Evolutionary conservation across 2,113 vertebrate species (phyloP), one percentile per base, ranked within the genome.

Genomic region (Chaenogobius annularis): DNA sequence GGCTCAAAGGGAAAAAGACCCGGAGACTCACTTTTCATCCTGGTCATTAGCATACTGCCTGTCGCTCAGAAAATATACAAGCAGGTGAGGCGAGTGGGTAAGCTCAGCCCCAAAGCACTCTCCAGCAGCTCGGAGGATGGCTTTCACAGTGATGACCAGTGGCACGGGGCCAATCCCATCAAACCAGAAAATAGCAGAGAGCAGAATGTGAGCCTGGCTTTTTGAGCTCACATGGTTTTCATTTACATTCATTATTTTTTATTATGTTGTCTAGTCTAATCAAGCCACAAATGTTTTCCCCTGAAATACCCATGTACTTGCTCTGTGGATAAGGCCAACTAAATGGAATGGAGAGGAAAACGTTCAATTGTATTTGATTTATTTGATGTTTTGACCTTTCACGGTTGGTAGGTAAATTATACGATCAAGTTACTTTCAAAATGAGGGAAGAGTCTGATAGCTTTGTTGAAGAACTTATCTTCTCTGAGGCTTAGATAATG

Each of bases 101-200:
- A 78, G 85, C 82, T 90, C 72, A 83, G 84, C 14, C 77, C 80
- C 74, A 73, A 70, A 88, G 82, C 61, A 0, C 74, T 62, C 70
- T 89, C 85, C 81, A 76, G 85, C 69, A 10, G 26, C 69, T 75
- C 80, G 77, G 78, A n/a, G 83, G 90, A 85, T 68, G 68, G 85
- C 83, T 89, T 87, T 85, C 78, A 76, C 68, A 47, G 59, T 74
- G 80, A 85, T 89, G 90, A 82, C 87, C 84, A 83, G 37, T 87
- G 86, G 85, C 81, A 78, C 26, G 5, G 61, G 87, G 89, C 83
- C 83, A 89, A 88, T 87, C 79, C 75, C 80, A 83, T 87, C 84
- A 86, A 82, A 83, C 74, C 71, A 40, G 12, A 84, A 86, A 88
- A 90, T 84, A 85, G 74, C 85, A 86, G 50, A 69, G 81, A 85